Evolutionary conservation across 2,113 vertebrate species (phyloP), one percentile per base, ranked within the genome.

Genomic region (Malurus elegans): DNA sequence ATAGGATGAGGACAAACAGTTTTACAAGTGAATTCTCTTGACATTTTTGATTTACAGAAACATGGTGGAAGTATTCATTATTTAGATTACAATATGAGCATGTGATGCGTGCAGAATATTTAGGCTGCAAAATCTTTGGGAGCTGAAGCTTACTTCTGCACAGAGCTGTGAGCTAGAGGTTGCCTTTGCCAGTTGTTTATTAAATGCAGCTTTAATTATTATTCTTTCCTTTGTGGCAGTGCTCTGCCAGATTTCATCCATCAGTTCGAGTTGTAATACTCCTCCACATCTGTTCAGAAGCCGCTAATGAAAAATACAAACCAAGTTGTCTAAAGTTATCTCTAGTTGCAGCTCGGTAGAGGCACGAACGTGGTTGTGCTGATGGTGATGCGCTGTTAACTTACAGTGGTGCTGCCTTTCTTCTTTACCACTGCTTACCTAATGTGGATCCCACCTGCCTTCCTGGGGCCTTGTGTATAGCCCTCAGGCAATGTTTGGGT

Each of bases 401-500:
- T 99, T 98, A 99, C 98, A 98, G 98, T 98, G 98, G 98, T 98
- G 98, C 98, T 99, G 99, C 98, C 98, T 99, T 99, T 99, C 98
- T 99, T 99, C 98, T 99, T 99, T 99, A 98, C 98, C 98, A 98
- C 98, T 98, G 98, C 99, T 99, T 99, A 97, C 98, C 98, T 98
- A 98, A 98, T 96, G 53, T 65, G 99, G 99, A 99, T 97, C 93
- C 96, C 97, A 96, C 96, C 97, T 94, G 97, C 97, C 97, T 96
- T 97, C 89, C 98, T 97, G 96, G 98, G 98, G 98, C 96, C 95
- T 82, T 91, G 96, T 97, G 97, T 61, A 29, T 98, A 99, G 99
- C 98, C 99, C 72, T 99, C 99, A 97, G 99, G 99, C 98, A 99
- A 99, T 92, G 99, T 99, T 42, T 99, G 99, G 99, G 98, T 99